phyloP scores from a whole-genome alignment of 2,888 invertebrate genomes.

The Eupithecia inturbata region DNA sequence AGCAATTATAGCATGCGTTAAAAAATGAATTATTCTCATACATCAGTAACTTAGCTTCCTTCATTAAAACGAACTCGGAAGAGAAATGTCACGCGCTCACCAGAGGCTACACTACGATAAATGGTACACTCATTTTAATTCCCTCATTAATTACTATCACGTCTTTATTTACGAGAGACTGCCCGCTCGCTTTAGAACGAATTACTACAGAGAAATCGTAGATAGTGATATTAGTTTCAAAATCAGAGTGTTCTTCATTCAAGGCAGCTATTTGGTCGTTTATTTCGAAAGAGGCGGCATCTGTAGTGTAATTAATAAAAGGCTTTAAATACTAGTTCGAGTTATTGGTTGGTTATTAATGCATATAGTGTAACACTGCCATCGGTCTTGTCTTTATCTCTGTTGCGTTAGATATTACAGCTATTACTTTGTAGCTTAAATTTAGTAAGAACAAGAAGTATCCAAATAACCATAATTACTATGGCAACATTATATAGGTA shows the following conservation, averaged over 20 bases:
- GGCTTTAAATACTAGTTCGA: conserved; percentile 59
- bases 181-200: conserved; percentile 37
- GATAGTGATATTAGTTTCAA: conserved; percentile 42
- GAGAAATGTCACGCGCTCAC: conserved; percentile 41
- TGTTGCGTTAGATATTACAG: neutral
- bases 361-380: conserved; percentile 49
- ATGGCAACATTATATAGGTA: no score
- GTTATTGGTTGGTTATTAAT: conserved; percentile 62
- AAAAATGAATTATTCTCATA: conserved; percentile 27
- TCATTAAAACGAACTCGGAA: conserved; percentile 32
- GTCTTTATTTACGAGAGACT: conserved; percentile 48
- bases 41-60: conserved; percentile 39
- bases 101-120: conserved; percentile 41
- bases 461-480: no score
- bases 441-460: neutral
- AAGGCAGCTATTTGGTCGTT: conserved; percentile 34
- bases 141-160: conserved; percentile 47
- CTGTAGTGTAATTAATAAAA: conserved; percentile 62
- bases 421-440: neutral
- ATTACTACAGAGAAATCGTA: conserved; percentile 42
- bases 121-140: conserved; percentile 50
- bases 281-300: conserved; percentile 47
- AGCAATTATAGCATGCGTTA: conserved; percentile 3
- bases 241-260: conserved; percentile 40
- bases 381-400: conserved; percentile 50